Conservation (phyloP, 1,140 invertebrate species). For the Homalodisca vitripennis region DNA sequence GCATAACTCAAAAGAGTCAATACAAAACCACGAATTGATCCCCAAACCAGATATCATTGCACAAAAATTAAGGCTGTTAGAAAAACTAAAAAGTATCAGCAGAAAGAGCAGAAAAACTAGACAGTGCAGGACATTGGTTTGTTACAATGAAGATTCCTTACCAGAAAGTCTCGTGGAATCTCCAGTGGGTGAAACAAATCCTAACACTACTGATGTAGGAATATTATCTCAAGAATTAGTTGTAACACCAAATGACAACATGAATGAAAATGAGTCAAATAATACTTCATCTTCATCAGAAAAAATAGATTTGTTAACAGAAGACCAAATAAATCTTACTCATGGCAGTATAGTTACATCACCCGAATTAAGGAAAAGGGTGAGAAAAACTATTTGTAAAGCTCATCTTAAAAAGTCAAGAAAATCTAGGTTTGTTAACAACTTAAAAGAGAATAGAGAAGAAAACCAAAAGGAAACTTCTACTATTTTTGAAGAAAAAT, state of each 20-base stretch:
- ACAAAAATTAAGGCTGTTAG: slow-evolving; percentile 4
- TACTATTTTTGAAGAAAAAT: too few species aligned
- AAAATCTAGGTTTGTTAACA: too few species aligned
- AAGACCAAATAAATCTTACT: too few species aligned
- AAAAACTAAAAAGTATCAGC: slow-evolving; percentile 20
- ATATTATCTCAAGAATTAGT: neutral
- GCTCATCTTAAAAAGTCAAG: too few species aligned
- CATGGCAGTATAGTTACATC: too few species aligned
- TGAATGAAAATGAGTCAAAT: neutral
- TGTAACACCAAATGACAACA: neutral
- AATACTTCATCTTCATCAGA: neutral
- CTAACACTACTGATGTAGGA: neutral
- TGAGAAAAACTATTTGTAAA: too few species aligned
- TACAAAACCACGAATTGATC: neutral
- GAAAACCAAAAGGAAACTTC: too few species aligned
- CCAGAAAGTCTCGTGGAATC: slow-evolving; percentile 22
- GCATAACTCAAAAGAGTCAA: neutral
- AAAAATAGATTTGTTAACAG: too few species aligned
- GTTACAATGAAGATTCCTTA: slow-evolving; percentile 24
- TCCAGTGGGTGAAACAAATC: neutral
- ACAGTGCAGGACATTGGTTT: slow-evolving; percentile 12
- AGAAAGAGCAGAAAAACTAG: slow-evolving; percentile 13
- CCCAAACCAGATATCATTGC: slow-evolving; percentile 8
- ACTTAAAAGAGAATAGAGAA: too few species aligned
- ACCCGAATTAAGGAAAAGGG: too few species aligned